Percentiles rank a stretch among this genome's conserved stretches.
These are phyloP conservation scores for Peromyscus polionotus DNA, from an alignment of 2,113 vertebrate species.

Conservation along the genomic window DNA sequence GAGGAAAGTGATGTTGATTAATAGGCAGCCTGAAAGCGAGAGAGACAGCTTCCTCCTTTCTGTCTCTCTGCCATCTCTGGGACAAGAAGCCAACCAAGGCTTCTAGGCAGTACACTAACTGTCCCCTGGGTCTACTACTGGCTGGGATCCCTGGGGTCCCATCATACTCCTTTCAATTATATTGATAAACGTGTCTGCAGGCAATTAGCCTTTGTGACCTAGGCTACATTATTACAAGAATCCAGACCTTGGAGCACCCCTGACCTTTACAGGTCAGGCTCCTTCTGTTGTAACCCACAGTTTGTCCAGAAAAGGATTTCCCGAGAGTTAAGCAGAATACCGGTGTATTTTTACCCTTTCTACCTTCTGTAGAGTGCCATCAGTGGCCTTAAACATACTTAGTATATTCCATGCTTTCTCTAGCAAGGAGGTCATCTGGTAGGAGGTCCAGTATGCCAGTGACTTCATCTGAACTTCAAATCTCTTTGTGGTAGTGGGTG, in stretches of 20 bases:
- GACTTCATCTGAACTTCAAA: not conserved
- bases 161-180: constrained; percentile 59
- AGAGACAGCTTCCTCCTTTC: not conserved
- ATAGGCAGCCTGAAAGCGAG: not conserved
- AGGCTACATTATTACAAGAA: constrained; percentile 9
- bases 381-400: not conserved
- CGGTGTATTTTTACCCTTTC: constrained; percentile 40
- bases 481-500: not conserved
- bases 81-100: not conserved
- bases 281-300: not conserved
- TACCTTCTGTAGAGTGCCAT: constrained; percentile 9
- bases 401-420: not conserved
- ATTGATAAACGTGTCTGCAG: constrained; percentile 36
- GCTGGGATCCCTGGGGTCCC: not conserved
- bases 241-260: not conserved
- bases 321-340: constrained; percentile 34
- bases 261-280: constrained; percentile 10
- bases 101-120: not conserved
- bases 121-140: not conserved
- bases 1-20: constrained; percentile 74
- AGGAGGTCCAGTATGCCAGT: not conserved
- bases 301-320: constrained; percentile 34
- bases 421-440: not conserved
- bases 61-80: not conserved
- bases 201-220: constrained; percentile 8